A percentile compares a stretch with the other conserved stretches of the same genome.
phyloP scores from a whole-genome alignment of 2,888 invertebrate genomes.

The Phymatocera aterrima region DNA sequence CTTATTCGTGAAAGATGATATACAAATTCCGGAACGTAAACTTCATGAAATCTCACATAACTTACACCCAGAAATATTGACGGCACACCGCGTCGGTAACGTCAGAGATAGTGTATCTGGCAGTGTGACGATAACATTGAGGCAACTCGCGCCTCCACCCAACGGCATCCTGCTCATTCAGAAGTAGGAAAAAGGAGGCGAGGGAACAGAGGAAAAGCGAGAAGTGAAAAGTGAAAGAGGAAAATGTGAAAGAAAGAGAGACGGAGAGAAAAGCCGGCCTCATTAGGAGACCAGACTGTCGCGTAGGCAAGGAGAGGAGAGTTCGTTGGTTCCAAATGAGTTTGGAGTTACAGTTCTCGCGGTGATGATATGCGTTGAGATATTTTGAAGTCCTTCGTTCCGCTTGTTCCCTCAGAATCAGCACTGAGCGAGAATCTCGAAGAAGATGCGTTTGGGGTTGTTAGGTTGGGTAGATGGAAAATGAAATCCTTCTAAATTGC shows the following conservation, averaged over 20 bases:
- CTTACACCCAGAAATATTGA: not conserved
- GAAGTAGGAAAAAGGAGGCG: conserved; percentile 53
- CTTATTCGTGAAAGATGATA: not conserved
- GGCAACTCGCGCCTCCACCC: conserved; percentile 45
- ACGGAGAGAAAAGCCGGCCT: conserved; percentile 65
- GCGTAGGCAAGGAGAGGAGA: conserved; percentile 1
- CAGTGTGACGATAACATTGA: conserved; percentile 66
- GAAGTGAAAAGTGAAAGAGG: conserved; percentile 12
- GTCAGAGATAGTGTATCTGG: conserved; percentile 61
- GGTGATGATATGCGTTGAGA: conserved; percentile 35
- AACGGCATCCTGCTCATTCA: conserved; percentile 58
- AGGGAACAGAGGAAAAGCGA: conserved; percentile 20
- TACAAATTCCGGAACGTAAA: not conserved
- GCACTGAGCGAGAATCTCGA: not conserved
- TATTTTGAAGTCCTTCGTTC: not conserved
- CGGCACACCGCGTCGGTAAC: conserved; percentile 56
- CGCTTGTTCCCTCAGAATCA: not conserved
- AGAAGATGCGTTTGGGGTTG: not conserved
- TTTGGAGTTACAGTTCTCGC: conserved; percentile 23
- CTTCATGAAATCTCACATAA: not conserved
- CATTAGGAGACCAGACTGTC: conserved; percentile 66
- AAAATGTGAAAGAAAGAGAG: conserved; percentile 50
- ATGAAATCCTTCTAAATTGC: not conserved
- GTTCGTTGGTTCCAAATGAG: conserved; percentile 26
- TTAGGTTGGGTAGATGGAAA: conserved; percentile 18